phyloP scores from a whole-genome alignment of 2,888 invertebrate species.

The Liopterus haemorrhoidalis region DNA sequence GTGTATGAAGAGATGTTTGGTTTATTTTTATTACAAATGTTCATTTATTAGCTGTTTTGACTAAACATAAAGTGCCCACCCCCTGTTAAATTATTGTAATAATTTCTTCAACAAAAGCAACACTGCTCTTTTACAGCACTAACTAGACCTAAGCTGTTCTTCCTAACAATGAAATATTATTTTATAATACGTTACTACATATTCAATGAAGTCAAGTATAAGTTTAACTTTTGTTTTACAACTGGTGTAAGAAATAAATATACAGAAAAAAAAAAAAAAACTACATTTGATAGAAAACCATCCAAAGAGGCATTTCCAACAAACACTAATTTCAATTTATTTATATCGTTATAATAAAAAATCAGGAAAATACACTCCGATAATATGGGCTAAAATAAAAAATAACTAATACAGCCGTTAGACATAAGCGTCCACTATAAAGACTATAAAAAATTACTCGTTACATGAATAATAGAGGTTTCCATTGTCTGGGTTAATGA shows the following conservation, averaged over 20 bases:
- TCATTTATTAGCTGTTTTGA: constrained; percentile 42
- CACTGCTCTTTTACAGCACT: constrained; percentile 46
- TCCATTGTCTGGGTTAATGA: no score
- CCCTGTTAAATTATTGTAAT: constrained; percentile 44
- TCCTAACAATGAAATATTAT: constrained; percentile 45
- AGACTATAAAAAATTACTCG: no score
- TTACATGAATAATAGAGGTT: no score
- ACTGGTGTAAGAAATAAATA: constrained; percentile 15
- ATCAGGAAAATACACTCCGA: constrained; percentile 31
- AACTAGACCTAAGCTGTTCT: constrained; percentile 44
- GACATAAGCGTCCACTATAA: no score
- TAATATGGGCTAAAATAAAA: constrained; percentile 28
- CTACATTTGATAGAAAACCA: no score
- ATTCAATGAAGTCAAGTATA: constrained; percentile 34
- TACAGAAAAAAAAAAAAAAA: constrained; percentile 16
- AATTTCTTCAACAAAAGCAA: constrained; percentile 44
- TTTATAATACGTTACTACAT: constrained; percentile 38
- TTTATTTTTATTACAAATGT: constrained; percentile 47
- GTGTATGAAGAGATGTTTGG: constrained; percentile 18
- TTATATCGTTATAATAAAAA: constrained; percentile 25
- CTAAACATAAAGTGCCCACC: constrained; percentile 48
- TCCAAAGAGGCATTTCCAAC: no score
- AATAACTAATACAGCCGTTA: no score
- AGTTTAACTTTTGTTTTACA: constrained; percentile 20
- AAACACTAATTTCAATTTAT: no score